Evolutionary conservation across 2,888 invertebrate species (phyloP).

Genomic region (Perithous albicinctus): DNA sequence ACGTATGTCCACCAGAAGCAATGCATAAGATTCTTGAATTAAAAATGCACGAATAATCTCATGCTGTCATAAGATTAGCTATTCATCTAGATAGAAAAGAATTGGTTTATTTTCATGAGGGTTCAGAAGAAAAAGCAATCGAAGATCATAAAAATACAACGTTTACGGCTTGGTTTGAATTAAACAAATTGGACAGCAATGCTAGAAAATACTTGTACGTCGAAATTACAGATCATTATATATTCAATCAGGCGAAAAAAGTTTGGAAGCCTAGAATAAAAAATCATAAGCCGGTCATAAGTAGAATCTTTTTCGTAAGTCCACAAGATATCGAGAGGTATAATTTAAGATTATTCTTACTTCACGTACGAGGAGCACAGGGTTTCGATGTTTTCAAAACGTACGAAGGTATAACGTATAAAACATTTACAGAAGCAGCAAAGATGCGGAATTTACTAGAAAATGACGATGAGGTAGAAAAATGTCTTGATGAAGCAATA

Average conservation of each 20-base stretch:
- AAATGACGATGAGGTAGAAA: constrained; percentile 53
- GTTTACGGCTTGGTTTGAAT: constrained; percentile 50
- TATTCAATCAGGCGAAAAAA: constrained; percentile 35
- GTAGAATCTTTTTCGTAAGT: constrained; percentile 58
- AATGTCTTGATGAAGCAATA: constrained; percentile 49
- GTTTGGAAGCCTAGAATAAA: constrained; percentile 31
- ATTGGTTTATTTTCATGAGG: constrained; percentile 62
- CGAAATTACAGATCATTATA: constrained; percentile 50
- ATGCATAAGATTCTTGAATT: constrained; percentile 68
- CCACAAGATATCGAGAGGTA: constrained; percentile 51
- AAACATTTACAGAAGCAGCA: constrained; percentile 37
- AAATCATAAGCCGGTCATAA: constrained; percentile 47
- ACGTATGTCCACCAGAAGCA: constrained; percentile 70
- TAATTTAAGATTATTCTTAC: constrained; percentile 49
- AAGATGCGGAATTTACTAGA: constrained; percentile 31
- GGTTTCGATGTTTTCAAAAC: constrained; percentile 28
- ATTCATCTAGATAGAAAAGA: constrained; percentile 71
- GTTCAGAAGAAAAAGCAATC: constrained; percentile 34
- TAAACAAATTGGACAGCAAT: constrained; percentile 37
- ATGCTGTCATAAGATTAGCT: constrained; percentile 68
- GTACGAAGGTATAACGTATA: constrained; percentile 35
- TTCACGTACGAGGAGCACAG: constrained; percentile 48
- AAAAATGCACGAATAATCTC: too few relatives aligned
- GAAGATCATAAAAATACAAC: constrained; percentile 45
- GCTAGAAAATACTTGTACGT: constrained; percentile 47